Conservation (phyloP, 30 jellyfish, hydroid and myxozoan genomes). For the Calvadosia cruxmelitensis region DNA sequence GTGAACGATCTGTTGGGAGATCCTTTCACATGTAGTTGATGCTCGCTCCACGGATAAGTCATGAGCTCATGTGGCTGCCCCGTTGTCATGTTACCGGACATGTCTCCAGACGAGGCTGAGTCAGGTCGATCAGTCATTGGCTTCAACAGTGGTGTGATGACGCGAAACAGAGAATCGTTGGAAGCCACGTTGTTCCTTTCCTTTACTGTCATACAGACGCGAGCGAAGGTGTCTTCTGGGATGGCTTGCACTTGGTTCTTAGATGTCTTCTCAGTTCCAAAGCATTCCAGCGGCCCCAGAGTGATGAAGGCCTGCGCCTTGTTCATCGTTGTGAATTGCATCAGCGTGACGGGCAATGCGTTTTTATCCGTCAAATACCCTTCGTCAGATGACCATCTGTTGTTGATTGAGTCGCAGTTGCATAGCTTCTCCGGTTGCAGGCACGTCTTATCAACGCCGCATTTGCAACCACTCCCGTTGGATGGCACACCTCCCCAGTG, state of each 20-base stretch:
- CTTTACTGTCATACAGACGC: slow-evolving; percentile 43
- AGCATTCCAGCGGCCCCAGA: slow-evolving; percentile 83
- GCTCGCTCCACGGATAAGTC: background rate
- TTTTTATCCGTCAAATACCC: slow-evolving; percentile 70
- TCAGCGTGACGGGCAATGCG: slow-evolving; percentile 45
- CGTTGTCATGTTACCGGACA: background rate
- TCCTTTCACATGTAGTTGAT: background rate
- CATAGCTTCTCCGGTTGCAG: slow-evolving; percentile 41
- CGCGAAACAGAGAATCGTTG: slow-evolving; percentile 36
- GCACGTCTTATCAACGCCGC: slow-evolving; percentile 72
- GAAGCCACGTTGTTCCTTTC: slow-evolving; percentile 32
- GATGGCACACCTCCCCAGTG: slow-evolving; percentile 91
- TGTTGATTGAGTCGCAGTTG: slow-evolving; percentile 69
- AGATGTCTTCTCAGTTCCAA: slow-evolving; percentile 45
- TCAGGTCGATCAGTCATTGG: background rate
- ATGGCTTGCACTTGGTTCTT: slow-evolving; percentile 14
- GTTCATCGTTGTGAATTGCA: slow-evolving; percentile 48
- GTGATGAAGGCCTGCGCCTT: slow-evolving; percentile 41
- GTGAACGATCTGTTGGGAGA: slow-evolving; percentile 7
- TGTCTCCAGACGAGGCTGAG: background rate
- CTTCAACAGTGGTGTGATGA: slow-evolving; percentile 6
- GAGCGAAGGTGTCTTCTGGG: slow-evolving; percentile 31
- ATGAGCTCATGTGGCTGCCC: background rate
- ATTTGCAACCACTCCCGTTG: slow-evolving; percentile 66
- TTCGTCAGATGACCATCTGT: slow-evolving; percentile 58